A percentile compares a stretch with the other conserved stretches of the same genome.
These are phyloP conservation scores for Drosophila lacteicornis DNA, from an alignment of 1,140 invertebrate genomes.

Conservation along the genomic window DNA sequence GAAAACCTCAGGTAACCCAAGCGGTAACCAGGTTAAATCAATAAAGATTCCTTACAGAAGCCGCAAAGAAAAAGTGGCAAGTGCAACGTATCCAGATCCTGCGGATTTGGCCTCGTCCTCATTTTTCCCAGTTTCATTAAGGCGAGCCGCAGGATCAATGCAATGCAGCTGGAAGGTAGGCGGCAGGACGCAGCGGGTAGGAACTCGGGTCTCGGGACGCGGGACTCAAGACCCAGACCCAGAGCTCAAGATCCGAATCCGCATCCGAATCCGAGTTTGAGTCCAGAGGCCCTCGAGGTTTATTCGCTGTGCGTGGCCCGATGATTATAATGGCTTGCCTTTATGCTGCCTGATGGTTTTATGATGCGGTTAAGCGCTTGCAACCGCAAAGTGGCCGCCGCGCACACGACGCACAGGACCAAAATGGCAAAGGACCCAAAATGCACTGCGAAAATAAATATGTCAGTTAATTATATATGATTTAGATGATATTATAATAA, in stretches of 20 bases:
- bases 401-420: constrained; percentile 51
- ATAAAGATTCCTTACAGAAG: constrained; percentile 34
- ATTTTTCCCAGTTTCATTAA: constrained; percentile 64
- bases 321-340: constrained; percentile 81
- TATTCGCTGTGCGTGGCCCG: constrained; percentile 62
- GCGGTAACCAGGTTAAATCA: constrained; percentile 19
- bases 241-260: constrained; percentile 3
- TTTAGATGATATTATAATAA: no score
- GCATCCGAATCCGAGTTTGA: neutral
- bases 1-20: constrained; percentile 1
- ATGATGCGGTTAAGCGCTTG: constrained; percentile 82
- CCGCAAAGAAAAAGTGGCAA: constrained; percentile 32
- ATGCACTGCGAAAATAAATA: constrained; percentile 9
- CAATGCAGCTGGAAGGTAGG: constrained; percentile 31
- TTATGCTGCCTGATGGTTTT: constrained; percentile 80
- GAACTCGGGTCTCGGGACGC: neutral
- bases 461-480: no score
- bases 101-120: constrained; percentile 5
- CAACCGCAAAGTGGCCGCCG: constrained; percentile 76
- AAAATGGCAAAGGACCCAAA: constrained; percentile 11
- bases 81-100: constrained; percentile 22
- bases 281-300: constrained; percentile 11
- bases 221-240: constrained; percentile 3
- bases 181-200: constrained; percentile 15
- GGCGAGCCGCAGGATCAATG: constrained; percentile 61